Percentiles rank a stretch among this genome's conserved stretches.
Evolutionary conservation across 2,888 invertebrate genomes (phyloP).

Genomic region (Melangyna quadrimaculata): DNA sequence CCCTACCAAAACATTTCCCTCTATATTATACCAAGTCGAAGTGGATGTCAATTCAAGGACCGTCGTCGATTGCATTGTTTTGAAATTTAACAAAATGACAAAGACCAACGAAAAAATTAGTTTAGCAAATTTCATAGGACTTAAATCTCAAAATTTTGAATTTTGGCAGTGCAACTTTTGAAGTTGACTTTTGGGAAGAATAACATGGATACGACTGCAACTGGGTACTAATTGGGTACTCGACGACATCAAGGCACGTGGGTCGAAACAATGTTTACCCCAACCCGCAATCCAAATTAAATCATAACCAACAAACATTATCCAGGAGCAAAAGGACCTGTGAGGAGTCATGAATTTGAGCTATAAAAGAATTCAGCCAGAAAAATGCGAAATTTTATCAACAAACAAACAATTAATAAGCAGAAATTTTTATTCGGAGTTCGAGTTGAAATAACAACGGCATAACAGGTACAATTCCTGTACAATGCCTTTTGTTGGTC

Average conservation of each 20-base stretch:
- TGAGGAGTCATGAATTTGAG: neutral
- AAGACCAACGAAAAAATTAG: constrained; percentile 20
- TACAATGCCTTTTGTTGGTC: constrained; percentile 37
- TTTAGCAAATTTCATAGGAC: constrained; percentile 26
- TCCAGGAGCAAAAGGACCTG: neutral
- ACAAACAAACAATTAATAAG: constrained; percentile 35
- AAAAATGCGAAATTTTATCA: constrained; percentile 48
- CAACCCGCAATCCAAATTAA: neutral
- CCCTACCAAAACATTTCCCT: neutral
- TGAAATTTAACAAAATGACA: constrained; percentile 24
- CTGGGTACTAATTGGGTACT: constrained; percentile 62
- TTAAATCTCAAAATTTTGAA: neutral
- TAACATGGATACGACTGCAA: neutral
- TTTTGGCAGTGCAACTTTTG: constrained; percentile 17
- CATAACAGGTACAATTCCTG: constrained; percentile 6
- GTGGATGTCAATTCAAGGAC: constrained; percentile 55
- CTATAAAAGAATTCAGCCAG: constrained; percentile 6
- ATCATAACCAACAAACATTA: constrained; percentile 20
- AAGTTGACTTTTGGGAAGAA: neutral
- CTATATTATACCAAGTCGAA: neutral
- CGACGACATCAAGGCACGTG: constrained; percentile 60
- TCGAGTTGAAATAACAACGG: neutral
- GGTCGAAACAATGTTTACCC: constrained; percentile 20
- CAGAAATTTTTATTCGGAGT: neutral
- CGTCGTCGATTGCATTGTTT: constrained; percentile 54